These are phyloP conservation scores for Pristiophorus japonicus DNA, from an alignment of 2,113 vertebrate species.

Conservation along the genomic window DNA sequence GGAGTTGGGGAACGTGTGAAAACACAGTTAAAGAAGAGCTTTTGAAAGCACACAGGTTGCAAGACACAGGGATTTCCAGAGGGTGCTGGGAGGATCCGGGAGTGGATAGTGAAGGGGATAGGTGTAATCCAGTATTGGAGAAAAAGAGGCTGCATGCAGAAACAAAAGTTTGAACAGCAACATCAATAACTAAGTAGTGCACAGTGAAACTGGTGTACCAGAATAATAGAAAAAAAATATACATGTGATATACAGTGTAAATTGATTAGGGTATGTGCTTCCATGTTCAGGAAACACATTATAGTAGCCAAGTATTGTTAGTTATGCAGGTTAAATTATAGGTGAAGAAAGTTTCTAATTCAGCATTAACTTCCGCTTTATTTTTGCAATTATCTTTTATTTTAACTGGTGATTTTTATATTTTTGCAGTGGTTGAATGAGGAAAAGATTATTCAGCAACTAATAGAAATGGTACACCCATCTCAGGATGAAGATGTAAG, in stretches of 20 bases:
- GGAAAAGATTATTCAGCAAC: conserved; percentile 90
- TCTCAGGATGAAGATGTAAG: conserved; percentile 98
- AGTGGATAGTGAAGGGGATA: accelerated
- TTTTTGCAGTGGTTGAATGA: conserved; percentile 87
- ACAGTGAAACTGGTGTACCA: background rate
- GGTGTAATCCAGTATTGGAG: background rate
- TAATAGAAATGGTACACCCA: conserved; percentile 90
- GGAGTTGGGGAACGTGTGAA: background rate
- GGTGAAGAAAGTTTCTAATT: background rate
- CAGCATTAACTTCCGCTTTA: background rate
- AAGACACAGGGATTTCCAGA: background rate
- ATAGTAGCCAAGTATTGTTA: background rate
- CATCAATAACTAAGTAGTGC: background rate
- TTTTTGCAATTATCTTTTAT: background rate
- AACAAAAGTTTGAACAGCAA: background rate
- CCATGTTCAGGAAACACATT: background rate
- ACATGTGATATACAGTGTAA: background rate
- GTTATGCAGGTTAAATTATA: background rate
- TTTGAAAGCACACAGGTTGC: background rate
- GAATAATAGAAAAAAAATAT: background rate
- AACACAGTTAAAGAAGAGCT: background rate
- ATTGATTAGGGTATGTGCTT: background rate
- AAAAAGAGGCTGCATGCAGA: background rate
- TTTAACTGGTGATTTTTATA: background rate
- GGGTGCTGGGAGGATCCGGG: background rate